phyloP scores from a whole-genome alignment of 1,140 invertebrate genomes.

The Agraylea sexmaculata region DNA sequence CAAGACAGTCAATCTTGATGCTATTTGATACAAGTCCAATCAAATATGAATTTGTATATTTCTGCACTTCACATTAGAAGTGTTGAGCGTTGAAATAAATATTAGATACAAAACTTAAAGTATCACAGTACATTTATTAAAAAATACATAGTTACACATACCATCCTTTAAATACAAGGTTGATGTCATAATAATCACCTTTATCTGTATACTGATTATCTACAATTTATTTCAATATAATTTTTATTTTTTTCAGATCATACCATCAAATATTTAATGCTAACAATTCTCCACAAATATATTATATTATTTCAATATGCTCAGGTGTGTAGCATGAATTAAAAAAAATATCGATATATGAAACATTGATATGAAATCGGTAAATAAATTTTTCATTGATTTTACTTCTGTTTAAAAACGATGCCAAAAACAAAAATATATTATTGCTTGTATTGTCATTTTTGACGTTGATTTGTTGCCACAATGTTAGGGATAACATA shows the following conservation, averaged over 20 bases:
- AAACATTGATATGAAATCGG: neutral
- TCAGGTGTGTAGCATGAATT: neutral
- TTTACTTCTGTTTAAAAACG: neutral
- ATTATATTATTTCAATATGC: neutral
- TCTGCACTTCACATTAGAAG: neutral
- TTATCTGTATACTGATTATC: slow-evolving; percentile 1
- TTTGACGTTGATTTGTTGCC: neutral
- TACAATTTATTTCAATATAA: neutral
- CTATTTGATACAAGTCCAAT: neutral
- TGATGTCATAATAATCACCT: slow-evolving; percentile 21
- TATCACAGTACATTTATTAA: slow-evolving; percentile 23
- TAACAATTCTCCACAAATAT: neutral
- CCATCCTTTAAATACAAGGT: slow-evolving; percentile 11
- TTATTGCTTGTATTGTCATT: neutral
- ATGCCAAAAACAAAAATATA: neutral
- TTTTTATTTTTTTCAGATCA: neutral
- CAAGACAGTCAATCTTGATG: neutral
- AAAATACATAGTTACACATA: slow-evolving; percentile 15
- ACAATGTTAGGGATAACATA: neutral
- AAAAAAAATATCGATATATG: neutral
- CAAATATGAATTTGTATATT: neutral
- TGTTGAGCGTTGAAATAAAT: neutral
- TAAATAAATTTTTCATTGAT: neutral
- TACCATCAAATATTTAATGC: slow-evolving; percentile 4
- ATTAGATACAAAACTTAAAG: slow-evolving; percentile 7